A percentile compares a stretch with the other conserved stretches of the same genome.
These are phyloP conservation scores for Channa maculata DNA, from an alignment of 2,113 vertebrate genomes.

Conservation along the genomic window DNA sequence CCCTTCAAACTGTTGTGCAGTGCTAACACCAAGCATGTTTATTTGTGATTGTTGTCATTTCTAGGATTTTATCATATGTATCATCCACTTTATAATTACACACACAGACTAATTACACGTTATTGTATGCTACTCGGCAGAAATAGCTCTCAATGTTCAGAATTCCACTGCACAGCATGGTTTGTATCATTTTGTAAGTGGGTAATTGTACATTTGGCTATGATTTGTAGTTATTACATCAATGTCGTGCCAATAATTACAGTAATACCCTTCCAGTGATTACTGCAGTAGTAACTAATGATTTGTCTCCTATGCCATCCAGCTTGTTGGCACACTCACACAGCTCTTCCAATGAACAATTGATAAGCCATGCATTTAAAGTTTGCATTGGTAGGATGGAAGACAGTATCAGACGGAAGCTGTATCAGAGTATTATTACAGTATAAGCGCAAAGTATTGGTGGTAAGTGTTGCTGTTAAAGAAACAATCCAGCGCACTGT, in stretches of 20 bases:
- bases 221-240: constrained; percentile 41
- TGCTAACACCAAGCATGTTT: not conserved
- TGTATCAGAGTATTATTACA: not conserved
- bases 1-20: not conserved
- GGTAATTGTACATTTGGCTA: constrained; percentile 49
- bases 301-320: constrained; percentile 4
- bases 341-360: constrained; percentile 1
- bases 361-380: constrained; percentile 5
- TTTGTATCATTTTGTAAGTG: constrained; percentile 27
- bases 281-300: constrained; percentile 7
- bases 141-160: constrained; percentile 18
- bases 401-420: not conserved
- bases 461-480: not conserved
- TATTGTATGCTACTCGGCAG: constrained; percentile 14
- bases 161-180: constrained; percentile 7
- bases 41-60: not conserved
- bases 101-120: constrained; percentile 22
- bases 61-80: not conserved
- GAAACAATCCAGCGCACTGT: not conserved
- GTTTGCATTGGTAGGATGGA: not conserved
- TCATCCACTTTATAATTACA: constrained; percentile 9
- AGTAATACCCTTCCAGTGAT: constrained; percentile 30
- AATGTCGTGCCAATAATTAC: constrained; percentile 40
- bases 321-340: constrained; percentile 1
- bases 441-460: not conserved